These are phyloP conservation scores for Melanotaenia duboulayi DNA, from an alignment of 2,113 vertebrate genomes.

Conservation along the genomic window DNA sequence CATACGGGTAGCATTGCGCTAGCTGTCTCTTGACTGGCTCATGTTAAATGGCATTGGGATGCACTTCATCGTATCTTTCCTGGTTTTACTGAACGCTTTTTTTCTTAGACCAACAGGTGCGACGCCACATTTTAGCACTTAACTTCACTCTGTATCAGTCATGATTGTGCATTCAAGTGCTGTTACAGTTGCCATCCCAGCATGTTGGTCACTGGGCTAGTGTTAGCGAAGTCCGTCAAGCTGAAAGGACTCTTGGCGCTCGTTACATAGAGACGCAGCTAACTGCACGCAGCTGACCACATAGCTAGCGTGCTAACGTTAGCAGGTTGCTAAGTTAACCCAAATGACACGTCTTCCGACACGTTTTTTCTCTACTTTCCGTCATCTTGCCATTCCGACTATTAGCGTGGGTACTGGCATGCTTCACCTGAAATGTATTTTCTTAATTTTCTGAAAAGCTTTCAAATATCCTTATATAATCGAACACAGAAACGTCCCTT, in stretches of 20 bases:
- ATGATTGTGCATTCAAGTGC: neutral
- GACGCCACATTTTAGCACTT: neutral
- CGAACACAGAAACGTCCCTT: neutral
- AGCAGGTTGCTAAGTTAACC: slow-evolving; percentile 66
- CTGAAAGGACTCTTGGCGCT: slow-evolving; percentile 70
- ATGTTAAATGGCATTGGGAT: slow-evolving; percentile 61
- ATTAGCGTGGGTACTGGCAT: neutral
- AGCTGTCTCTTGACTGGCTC: slow-evolving; percentile 40
- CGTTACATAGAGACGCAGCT: slow-evolving; percentile 64
- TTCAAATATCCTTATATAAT: neutral
- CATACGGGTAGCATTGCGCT: slow-evolving; percentile 46
- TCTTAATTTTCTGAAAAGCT: neutral
- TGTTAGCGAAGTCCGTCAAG: slow-evolving; percentile 58
- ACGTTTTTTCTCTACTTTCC: slow-evolving; percentile 43
- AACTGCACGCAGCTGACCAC: slow-evolving; percentile 49
- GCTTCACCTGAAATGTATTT: neutral
- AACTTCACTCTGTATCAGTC: neutral
- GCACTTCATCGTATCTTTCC: slow-evolving; percentile 19
- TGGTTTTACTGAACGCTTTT: neutral
- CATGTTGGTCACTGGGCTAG: slow-evolving; percentile 42
- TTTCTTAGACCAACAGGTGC: slow-evolving; percentile 3
- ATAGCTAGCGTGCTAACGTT: slow-evolving; percentile 55
- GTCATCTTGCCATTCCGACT: neutral
- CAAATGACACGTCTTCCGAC: slow-evolving; percentile 75
- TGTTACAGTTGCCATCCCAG: slow-evolving; percentile 32